phyloP scores from a whole-genome alignment of 1,140 invertebrate genomes.

The Lepidotrigona ventralis region DNA sequence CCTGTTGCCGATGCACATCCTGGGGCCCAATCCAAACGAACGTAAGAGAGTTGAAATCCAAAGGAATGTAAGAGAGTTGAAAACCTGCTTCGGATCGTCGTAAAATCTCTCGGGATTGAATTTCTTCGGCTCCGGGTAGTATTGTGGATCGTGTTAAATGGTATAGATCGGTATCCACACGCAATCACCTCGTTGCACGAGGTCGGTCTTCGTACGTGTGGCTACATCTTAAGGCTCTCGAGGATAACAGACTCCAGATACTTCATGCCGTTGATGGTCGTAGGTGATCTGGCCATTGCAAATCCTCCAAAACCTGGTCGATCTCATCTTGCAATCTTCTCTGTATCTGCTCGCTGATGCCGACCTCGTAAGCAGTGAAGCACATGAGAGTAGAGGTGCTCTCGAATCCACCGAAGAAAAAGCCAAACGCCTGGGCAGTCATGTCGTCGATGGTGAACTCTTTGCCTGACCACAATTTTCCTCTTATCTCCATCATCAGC shows the following conservation, averaged over 20 bases:
- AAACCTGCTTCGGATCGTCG: slow-evolving; percentile 70
- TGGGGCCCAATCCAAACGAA: slow-evolving; percentile 77
- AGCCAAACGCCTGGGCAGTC: slow-evolving; percentile 63
- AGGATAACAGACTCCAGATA: slow-evolving; percentile 71
- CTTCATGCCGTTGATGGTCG: slow-evolving; percentile 71
- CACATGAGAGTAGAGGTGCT: slow-evolving; percentile 79
- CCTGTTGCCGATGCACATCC: slow-evolving; percentile 78
- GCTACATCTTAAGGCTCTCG: slow-evolving; percentile 59
- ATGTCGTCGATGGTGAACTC: slow-evolving; percentile 57
- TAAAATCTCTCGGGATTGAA: slow-evolving; percentile 81
- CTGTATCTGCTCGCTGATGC: slow-evolving; percentile 50
- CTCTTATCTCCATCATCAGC: slow-evolving; percentile 53
- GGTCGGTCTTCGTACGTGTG: slow-evolving; percentile 44
- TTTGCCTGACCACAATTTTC: slow-evolving; percentile 60
- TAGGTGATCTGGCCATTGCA: slow-evolving; percentile 74
- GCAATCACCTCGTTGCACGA: slow-evolving; percentile 24
- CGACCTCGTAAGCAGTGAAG: slow-evolving; percentile 73
- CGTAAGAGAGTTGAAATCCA: slow-evolving; percentile 50
- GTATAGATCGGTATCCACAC: slow-evolving; percentile 76
- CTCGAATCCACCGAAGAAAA: slow-evolving; percentile 80
- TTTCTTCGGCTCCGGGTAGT: slow-evolving; percentile 79
- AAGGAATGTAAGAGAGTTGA: slow-evolving; percentile 65
- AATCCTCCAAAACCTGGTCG: slow-evolving; percentile 71
- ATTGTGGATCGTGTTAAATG: slow-evolving; percentile 78
- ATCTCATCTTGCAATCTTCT: slow-evolving; percentile 80